Base-by-base conservation (phyloP, 2,888 invertebrate species). In the Hemicrepidius hirtus region DNA sequence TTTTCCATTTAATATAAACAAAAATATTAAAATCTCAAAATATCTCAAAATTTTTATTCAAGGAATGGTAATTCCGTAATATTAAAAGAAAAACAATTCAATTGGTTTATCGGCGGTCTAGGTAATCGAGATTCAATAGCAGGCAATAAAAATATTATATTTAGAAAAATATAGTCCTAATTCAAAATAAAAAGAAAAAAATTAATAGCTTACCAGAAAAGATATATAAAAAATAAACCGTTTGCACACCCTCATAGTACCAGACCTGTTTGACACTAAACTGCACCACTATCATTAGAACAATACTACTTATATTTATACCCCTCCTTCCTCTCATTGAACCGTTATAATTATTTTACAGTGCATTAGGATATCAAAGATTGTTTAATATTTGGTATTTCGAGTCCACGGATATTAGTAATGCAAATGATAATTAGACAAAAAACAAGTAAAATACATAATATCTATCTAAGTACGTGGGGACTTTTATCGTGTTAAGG, bases 271-370 rank as follows among this genome's bases (percentile, higher is more conserved):
- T 16, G 32, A n/a, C 32, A 57, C 55, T 35, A 57, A 57, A 57
- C 55, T 57, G 55, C 55, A 18, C 55, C 55, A 57, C 41, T 60
- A 5, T 35, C 13, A n/a, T n/a, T 40, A 40, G 13, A 7, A 24
- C 40, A 24, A n/a, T n/a, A n/a, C 12, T 41, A 41, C 60, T 60
- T 60, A 60, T 41, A 60, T 57, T 57, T 41, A 60, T 60, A 37
- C 55, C 55, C 55, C 55, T 35, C 55, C 13, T 57, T 32, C 35
- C 55, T 57, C 35, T 57, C 55, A 57, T 1, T 57, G 55, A 37
- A 57, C 55, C 55, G 55, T 57, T 57, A 57, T 57, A 57, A 57
- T 35, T 57, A 57, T 57, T 57, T 57, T 16, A 57, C 16, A 35
- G 50, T 6, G 12, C 28, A 50, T 50, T 50, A 46, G 20, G 46